Evolutionary conservation across 2,888 invertebrate genomes (phyloP).

Genomic region (Eupithecia insigniata): DNA sequence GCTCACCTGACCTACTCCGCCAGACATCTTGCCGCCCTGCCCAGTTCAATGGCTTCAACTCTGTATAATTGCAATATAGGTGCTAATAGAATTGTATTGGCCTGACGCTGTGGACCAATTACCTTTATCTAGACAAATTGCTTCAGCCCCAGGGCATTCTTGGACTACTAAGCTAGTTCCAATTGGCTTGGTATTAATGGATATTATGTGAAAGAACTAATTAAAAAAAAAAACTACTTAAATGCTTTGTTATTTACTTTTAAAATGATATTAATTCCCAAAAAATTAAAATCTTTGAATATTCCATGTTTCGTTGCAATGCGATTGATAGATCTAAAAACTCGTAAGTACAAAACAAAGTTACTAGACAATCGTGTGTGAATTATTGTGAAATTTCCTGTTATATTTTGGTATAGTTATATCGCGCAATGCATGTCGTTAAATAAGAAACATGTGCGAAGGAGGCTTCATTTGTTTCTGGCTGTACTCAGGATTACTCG

Average conservation of each 20-base stretch:
- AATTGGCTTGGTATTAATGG: not conserved
- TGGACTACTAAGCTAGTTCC: constrained; percentile 1
- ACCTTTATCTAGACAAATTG: constrained; percentile 15
- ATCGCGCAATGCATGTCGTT: not conserved
- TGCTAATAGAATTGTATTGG: constrained; percentile 20
- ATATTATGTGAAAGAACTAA: not conserved
- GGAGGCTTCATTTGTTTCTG: not conserved
- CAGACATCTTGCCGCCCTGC: constrained; percentile 48
- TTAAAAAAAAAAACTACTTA: not conserved
- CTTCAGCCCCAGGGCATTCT: constrained; percentile 12
- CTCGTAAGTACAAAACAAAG: not conserved
- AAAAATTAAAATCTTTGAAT: too few species aligned
- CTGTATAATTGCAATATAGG: constrained; percentile 21
- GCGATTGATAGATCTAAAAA: too few species aligned
- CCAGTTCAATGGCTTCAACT: constrained; percentile 17
- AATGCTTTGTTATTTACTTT: not conserved
- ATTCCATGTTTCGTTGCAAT: too few species aligned
- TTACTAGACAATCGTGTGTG: not conserved
- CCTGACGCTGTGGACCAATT: constrained; percentile 16
- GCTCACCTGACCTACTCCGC: constrained; percentile 32
- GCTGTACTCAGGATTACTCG: not conserved
- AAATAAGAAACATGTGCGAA: not conserved
- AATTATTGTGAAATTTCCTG: too few species aligned
- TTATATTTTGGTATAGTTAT: not conserved
- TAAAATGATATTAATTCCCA: too few species aligned